Evolutionary conservation across 2,888 invertebrate genomes (phyloP), one percentile per base, ranked within the genome.

Genomic region (Lithophane ornitopus): DNA sequence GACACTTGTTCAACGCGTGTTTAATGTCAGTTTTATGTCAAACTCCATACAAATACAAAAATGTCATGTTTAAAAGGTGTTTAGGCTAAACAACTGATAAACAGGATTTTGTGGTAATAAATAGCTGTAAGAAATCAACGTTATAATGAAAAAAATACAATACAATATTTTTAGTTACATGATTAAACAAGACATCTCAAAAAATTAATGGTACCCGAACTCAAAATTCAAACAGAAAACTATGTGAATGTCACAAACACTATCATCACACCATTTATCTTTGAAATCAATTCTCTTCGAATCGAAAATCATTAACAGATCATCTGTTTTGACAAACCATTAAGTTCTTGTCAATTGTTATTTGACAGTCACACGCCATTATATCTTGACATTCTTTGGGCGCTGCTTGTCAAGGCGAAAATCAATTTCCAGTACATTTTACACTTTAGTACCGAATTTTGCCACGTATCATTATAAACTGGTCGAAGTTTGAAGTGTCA

Each of bases 251-350:
- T 73, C 85, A 82, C 58, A 85, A 89, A 72, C 74, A 44, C 87
- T 89, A 87, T 94, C 92, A 93, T 94, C 94, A 94, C 95, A 95
- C 92, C 90, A 95, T 95, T 91, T 91, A 93, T 95, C 93, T 86
- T 89, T 79, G 84, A 81, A 75, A 73, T 80, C 74, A 71, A 81
- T 89, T 92, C 89, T 89, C 92, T 91, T 91, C 85, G 89, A 89
- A 92, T 92, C 88, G 88, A 87, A 90, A 90, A 91, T 93, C 94
- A 94, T 95, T 95, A 94, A 91, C 89, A 88, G 91, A 92, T 93
- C 93, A 94, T 95, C 94, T 96, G 94, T 96, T 96, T 95, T 95
- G 96, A 96, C 95, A 96, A 92, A 92, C 95, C 95, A 96, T 96
- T 96, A 94, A 90, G 89, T 90, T 88, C 89, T 77, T 78, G 74